phyloP scores from a whole-genome alignment of 2,888 invertebrate species.

The Synergus gifuensis region DNA sequence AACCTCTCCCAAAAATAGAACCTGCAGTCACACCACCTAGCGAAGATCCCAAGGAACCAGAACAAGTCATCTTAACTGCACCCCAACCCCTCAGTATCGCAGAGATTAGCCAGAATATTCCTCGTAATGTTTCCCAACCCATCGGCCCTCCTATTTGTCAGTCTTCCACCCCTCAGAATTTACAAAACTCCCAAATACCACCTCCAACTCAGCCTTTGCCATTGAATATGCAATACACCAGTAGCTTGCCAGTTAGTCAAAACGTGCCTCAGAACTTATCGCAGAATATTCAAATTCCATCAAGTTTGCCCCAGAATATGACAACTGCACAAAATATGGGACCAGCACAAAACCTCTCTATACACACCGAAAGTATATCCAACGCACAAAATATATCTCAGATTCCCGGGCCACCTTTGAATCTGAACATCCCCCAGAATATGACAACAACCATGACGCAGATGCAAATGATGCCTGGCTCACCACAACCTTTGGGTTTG shows the following conservation, averaged over 20 bases:
- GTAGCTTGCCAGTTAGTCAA: slow-evolving; percentile 68
- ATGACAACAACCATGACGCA: slow-evolving; percentile 70
- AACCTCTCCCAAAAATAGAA: slow-evolving; percentile 59
- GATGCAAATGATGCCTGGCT: slow-evolving; percentile 69
- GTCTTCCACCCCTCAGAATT: slow-evolving; percentile 45
- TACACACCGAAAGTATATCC: slow-evolving; percentile 58
- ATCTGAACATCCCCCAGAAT: slow-evolving; percentile 74
- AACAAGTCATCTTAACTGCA: slow-evolving; percentile 70
- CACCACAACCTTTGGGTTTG: slow-evolving; percentile 72
- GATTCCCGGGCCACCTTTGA: slow-evolving; percentile 69
- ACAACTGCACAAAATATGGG: slow-evolving; percentile 43
- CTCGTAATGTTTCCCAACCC: slow-evolving; percentile 71
- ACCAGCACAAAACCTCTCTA: slow-evolving; percentile 55
- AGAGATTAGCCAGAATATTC: slow-evolving; percentile 64
- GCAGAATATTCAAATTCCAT: slow-evolving; percentile 54
- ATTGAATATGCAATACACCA: slow-evolving; percentile 73
- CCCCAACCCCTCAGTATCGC: slow-evolving; percentile 54
- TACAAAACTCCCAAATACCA: slow-evolving; percentile 60
- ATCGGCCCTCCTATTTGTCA: slow-evolving; percentile 61
- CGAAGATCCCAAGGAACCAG: slow-evolving; percentile 61
- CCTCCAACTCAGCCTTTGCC: slow-evolving; percentile 68
- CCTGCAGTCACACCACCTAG: slow-evolving; percentile 52
- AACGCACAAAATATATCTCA: slow-evolving; percentile 59
- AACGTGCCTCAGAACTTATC: slow-evolving; percentile 74
- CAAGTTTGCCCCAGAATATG: slow-evolving; percentile 60